Percentiles rank a stretch among this genome's conserved stretches.
Evolutionary conservation across 2,113 vertebrate genomes (phyloP).

Genomic region (Microtus pennsylvanicus): DNA sequence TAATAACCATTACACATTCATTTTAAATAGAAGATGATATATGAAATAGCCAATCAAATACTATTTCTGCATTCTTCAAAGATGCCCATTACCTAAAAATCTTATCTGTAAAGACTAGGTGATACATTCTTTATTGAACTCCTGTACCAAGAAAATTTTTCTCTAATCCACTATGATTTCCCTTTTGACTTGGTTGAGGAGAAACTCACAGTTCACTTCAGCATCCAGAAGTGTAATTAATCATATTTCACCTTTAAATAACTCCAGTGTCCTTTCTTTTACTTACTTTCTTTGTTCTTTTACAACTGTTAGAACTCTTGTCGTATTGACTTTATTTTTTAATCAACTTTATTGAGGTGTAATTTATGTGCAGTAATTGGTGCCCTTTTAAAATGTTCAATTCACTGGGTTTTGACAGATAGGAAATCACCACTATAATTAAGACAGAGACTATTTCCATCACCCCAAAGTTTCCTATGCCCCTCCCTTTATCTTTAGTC

Average conservation of each 20-base stretch:
- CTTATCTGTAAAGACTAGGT: conserved; percentile 6
- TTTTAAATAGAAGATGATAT: conserved; percentile 35
- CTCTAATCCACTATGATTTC: not conserved
- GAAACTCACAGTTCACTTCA: conserved; percentile 26
- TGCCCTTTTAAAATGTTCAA: conserved; percentile 13
- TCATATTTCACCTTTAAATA: conserved; percentile 53
- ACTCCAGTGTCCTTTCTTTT: conserved; percentile 15
- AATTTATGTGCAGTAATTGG: conserved; percentile 46
- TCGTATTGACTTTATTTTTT: conserved; percentile 54
- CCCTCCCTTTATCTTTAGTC: not conserved
- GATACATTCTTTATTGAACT: conserved; percentile 1
- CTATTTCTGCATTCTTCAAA: conserved; percentile 41
- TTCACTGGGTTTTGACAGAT: conserved; percentile 37
- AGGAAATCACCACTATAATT: not conserved
- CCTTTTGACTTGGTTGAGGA: conserved; percentile 36
- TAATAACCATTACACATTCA: conserved; percentile 29
- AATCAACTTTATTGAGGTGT: conserved; percentile 39
- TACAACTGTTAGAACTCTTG: conserved; percentile 37
- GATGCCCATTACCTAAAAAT: not conserved
- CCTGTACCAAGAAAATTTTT: conserved; percentile 2
- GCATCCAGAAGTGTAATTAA: conserved; percentile 41
- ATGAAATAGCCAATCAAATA: conserved; percentile 52
- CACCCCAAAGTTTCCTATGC: not conserved
- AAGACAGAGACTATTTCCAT: not conserved
- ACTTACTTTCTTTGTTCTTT: conserved; percentile 55